Conservation (phyloP, 64 coral and sea anemone species). For the Stylophora pistillata region DNA sequence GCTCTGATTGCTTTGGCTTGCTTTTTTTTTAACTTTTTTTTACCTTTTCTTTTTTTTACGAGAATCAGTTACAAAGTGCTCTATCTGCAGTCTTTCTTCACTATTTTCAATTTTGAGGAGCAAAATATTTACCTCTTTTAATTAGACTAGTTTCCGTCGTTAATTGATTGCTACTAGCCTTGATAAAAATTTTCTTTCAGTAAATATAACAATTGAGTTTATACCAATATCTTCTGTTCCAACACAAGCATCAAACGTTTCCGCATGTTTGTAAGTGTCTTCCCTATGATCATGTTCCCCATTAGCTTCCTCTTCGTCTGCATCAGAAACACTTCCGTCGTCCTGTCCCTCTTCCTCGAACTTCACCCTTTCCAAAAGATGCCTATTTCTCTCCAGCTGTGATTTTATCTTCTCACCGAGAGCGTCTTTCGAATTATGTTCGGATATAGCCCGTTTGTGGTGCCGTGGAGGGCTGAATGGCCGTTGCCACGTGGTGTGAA, state of each 20-base stretch:
- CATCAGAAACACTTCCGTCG: neutral
- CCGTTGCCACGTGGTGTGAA: slow-evolving; percentile 69
- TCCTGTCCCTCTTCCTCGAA: neutral
- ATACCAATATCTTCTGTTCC: slow-evolving; percentile 54
- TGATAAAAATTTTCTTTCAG: neutral
- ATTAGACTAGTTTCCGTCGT: neutral
- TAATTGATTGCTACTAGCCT: neutral
- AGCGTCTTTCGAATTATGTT: slow-evolving; percentile 21
- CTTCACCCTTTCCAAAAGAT: slow-evolving; percentile 42
- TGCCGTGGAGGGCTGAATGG: slow-evolving; percentile 68
- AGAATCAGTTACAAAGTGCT: no score
- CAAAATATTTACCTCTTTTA: no score
- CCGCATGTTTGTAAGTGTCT: slow-evolving; percentile 30
- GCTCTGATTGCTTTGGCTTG: no score
- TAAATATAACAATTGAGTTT: neutral
- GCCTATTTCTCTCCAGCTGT: slow-evolving; percentile 76
- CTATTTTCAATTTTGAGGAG: no score
- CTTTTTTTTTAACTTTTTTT: no score
- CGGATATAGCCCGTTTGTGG: neutral
- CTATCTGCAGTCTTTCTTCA: no score
- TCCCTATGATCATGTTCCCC: neutral
- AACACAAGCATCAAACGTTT: slow-evolving; percentile 66
- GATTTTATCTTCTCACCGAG: slow-evolving; percentile 65
- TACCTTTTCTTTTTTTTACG: no score
- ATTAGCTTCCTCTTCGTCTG: neutral